These are phyloP conservation scores for Spilarctia lutea DNA, from an alignment of 2,888 invertebrate species.

Conservation along the genomic window DNA sequence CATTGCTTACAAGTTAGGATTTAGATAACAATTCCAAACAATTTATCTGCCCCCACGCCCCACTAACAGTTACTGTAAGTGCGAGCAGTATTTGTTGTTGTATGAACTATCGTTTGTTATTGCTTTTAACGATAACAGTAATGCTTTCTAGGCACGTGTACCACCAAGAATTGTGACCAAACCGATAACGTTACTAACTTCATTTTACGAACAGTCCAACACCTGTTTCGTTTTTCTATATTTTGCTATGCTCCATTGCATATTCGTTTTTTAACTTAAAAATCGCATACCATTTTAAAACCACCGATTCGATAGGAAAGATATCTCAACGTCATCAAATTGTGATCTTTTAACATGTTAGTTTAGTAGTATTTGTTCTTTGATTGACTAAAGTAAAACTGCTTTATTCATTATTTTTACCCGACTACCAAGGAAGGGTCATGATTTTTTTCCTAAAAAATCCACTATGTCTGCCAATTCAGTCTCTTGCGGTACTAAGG, in stretches of 20 bases:
- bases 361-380: not conserved
- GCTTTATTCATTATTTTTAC: not conserved
- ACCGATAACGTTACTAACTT: slow-evolving; percentile 62
- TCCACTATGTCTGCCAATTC: slow-evolving; percentile 84
- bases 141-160: slow-evolving; percentile 62
- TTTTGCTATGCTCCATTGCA: slow-evolving; percentile 44
- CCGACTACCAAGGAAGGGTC: slow-evolving; percentile 18
- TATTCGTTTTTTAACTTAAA: slow-evolving; percentile 46
- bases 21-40: slow-evolving; percentile 31
- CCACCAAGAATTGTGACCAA: slow-evolving; percentile 58
- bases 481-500: slow-evolving; percentile 75
- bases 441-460: slow-evolving; percentile 59
- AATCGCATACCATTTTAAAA: slow-evolving; percentile 17
- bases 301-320: not conserved
- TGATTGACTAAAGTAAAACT: not conserved
- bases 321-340: not conserved
- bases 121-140: slow-evolving; percentile 63
- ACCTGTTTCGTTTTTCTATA: slow-evolving; percentile 61
- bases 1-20: slow-evolving; percentile 2
- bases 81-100: slow-evolving; percentile 51
- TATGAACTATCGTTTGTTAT: slow-evolving; percentile 62
- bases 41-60: slow-evolving; percentile 27
- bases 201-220: slow-evolving; percentile 49
- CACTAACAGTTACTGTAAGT: slow-evolving; percentile 35
- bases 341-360: not conserved